These are phyloP conservation scores for Garrulus glandarius DNA, from an alignment of 2,797 vertebrate genomes.

Conservation along the genomic window DNA sequence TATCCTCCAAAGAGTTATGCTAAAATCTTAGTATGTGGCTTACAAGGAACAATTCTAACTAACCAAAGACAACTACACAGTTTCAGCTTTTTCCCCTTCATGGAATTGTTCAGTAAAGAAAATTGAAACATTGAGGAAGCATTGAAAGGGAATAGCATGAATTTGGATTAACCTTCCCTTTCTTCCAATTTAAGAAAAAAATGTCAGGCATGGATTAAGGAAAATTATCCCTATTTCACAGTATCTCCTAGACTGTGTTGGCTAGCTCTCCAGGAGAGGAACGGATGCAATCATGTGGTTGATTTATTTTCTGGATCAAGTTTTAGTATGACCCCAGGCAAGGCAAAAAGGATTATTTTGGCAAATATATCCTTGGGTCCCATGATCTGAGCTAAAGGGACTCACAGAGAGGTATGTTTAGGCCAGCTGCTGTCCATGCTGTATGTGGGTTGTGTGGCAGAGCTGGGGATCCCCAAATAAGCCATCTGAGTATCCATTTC, in stretches of 20 bases:
- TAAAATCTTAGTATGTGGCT: neutral
- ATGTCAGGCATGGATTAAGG: neutral
- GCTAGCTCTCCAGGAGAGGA: neutral
- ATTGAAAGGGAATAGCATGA: neutral
- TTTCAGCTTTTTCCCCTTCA: neutral
- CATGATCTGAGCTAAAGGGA: neutral
- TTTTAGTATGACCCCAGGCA: neutral
- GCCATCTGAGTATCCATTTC: neutral
- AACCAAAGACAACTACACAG: neutral
- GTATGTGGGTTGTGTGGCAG: neutral
- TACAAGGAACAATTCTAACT: neutral
- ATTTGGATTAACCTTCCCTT: neutral
- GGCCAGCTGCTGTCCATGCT: neutral
- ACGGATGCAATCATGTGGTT: constrained; percentile 27
- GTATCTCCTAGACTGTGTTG: neutral
- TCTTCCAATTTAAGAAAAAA: constrained; percentile 15
- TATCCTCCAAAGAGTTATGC: neutral
- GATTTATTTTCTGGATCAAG: constrained; percentile 34
- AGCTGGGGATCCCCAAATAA: neutral
- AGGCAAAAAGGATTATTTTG: constrained; percentile 27
- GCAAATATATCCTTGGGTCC: neutral
- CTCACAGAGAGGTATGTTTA: neutral
- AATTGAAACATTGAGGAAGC: neutral
- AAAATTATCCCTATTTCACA: neutral
- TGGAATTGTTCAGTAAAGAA: neutral